phyloP scores from a whole-genome alignment of 2,888 invertebrate genomes.

The Latheticus oryzae region DNA sequence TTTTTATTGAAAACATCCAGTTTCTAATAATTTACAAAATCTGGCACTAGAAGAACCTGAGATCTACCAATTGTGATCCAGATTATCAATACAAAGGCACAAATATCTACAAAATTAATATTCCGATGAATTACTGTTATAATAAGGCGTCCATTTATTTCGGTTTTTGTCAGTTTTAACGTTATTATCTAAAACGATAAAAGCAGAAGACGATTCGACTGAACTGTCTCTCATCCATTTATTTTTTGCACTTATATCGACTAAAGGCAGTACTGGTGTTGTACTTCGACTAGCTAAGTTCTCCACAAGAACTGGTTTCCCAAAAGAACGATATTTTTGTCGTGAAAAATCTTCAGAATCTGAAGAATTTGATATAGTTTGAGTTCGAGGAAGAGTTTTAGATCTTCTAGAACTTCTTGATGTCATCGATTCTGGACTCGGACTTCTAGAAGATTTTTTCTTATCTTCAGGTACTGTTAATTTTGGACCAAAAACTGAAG shows the following conservation, averaged over 20 bases:
- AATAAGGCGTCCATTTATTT: constrained; percentile 47
- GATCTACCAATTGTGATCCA: constrained; percentile 30
- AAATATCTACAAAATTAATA: constrained; percentile 8
- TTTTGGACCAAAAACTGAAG: constrained; percentile 42
- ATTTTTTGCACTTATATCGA: constrained; percentile 37
- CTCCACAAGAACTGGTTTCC: constrained; percentile 56
- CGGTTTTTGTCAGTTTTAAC: constrained; percentile 43
- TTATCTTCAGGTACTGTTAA: constrained; percentile 17
- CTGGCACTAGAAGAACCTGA: constrained; percentile 37
- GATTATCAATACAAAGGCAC: constrained; percentile 14
- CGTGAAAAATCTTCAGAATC: constrained; percentile 24
- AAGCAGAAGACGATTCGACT: constrained; percentile 49
- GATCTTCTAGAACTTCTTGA: constrained; percentile 14
- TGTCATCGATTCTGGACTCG: constrained; percentile 7
- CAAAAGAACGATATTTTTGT: constrained; percentile 48
- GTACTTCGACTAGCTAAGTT: constrained; percentile 48
- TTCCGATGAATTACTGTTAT: constrained; percentile 34
- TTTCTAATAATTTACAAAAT: constrained; percentile 30
- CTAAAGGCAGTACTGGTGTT: constrained; percentile 20
- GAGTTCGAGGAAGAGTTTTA: constrained; percentile 15
- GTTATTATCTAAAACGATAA: constrained; percentile 53
- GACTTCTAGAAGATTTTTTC: constrained; percentile 17
- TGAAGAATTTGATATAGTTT: constrained; percentile 15
- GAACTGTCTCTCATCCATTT: constrained; percentile 43
- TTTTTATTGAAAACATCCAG: constrained; percentile 12